A percentile compares a stretch with the other conserved stretches of the same genome.
phyloP scores from a whole-genome alignment of 92 coral and sea anemone species.

The Paramuricea clavata region DNA sequence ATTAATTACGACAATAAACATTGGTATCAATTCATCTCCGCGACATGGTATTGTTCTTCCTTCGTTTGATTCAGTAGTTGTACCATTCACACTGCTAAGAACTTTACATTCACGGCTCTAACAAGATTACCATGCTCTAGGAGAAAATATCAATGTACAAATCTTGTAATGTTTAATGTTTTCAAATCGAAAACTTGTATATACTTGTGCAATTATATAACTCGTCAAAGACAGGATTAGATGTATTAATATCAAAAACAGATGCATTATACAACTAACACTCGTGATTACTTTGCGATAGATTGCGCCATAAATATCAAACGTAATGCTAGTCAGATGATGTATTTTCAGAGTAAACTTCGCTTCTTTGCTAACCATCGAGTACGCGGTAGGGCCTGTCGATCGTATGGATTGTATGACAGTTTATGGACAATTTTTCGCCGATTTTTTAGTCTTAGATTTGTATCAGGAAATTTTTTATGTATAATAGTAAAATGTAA shows the following conservation, averaged over 20 bases:
- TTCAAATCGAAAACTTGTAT: not conserved
- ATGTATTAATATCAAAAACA: not conserved
- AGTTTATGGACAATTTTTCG: not conserved
- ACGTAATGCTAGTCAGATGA: not conserved
- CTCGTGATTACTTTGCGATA: not conserved
- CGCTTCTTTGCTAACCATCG: not conserved
- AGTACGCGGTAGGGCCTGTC: not conserved
- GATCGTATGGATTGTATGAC: not conserved
- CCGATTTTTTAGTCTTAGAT: too few species aligned
- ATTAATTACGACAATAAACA: constrained; percentile 19
- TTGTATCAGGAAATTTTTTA: too few species aligned
- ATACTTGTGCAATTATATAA: not conserved
- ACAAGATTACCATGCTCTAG: not conserved
- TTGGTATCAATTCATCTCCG: constrained; percentile 2
- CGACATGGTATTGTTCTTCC: not conserved
- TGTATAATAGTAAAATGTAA: too few species aligned
- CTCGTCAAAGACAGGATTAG: not conserved
- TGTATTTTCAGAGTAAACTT: not conserved
- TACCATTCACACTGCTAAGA: not conserved
- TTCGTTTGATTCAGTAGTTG: not conserved
- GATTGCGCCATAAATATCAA: not conserved
- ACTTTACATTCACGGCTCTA: not conserved
- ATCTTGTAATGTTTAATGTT: not conserved
- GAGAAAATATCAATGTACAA: not conserved
- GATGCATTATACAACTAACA: not conserved